Percentiles rank a stretch among this genome's conserved stretches.
Evolutionary conservation across 2,113 vertebrate genomes (phyloP).

Genomic region (Psilopogon haemacephalus): DNA sequence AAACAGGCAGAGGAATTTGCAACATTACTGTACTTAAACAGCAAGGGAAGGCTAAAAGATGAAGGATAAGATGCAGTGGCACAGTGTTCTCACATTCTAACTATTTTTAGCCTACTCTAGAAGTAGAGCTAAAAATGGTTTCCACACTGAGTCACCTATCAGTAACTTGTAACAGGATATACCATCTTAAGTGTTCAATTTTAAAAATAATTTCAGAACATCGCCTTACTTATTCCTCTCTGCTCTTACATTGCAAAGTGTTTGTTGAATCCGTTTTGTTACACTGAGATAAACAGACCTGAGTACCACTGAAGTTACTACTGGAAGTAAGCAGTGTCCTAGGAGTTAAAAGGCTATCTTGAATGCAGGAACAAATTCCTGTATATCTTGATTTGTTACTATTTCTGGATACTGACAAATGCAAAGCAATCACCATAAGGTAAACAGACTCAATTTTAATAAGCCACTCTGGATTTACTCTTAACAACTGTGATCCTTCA

Average conservation of each 20-base stretch:
- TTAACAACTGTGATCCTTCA: not conserved
- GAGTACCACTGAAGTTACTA: not conserved
- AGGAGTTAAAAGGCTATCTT: not conserved
- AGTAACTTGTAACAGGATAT: not conserved
- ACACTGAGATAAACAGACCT: not conserved
- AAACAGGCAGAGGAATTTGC: not conserved
- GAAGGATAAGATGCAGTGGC: not conserved
- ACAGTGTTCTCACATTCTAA: not conserved
- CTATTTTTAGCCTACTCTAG: slow-evolving; percentile 21
- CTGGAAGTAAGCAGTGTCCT: not conserved
- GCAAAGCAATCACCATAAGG: not conserved
- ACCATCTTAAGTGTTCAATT: not conserved
- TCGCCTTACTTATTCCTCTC: not conserved
- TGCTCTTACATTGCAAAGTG: not conserved
- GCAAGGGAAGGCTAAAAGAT: not conserved
- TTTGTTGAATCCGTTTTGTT: not conserved
- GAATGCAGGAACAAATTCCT: not conserved
- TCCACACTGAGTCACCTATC: not conserved
- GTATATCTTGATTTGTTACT: not conserved
- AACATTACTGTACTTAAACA: not conserved
- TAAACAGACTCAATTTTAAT: not conserved
- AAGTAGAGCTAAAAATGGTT: not conserved
- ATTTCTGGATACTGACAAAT: not conserved
- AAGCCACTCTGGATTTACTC: not conserved
- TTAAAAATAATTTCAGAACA: not conserved